Evolutionary conservation across 23 tunicate species (phyloP).

Genomic region (Styela clava): DNA sequence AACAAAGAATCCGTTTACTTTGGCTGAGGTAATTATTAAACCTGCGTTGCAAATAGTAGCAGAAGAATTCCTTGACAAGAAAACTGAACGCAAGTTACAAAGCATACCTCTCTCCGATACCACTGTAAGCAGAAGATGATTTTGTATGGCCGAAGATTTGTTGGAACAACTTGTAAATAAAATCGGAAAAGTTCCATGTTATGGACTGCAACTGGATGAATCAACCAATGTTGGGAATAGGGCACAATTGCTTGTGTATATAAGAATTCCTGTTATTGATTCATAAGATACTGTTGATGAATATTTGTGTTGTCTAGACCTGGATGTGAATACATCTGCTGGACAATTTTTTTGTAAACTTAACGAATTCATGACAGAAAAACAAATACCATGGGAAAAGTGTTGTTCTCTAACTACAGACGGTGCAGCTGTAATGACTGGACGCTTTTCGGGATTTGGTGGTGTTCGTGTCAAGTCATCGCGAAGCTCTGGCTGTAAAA

Average conservation of each 20-base stretch:
- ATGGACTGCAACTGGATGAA: constrained; percentile 56
- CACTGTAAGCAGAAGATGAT: constrained; percentile 40
- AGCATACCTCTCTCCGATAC: constrained; percentile 41
- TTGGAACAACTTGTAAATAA: constrained; percentile 30
- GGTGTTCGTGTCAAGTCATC: constrained; percentile 42
- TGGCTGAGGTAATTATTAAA: constrained; percentile 40
- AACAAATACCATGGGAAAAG: constrained; percentile 38
- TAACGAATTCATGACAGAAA: constrained; percentile 33
- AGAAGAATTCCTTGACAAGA: constrained; percentile 40
- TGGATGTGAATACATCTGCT: constrained; percentile 37
- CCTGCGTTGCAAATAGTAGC: constrained; percentile 43
- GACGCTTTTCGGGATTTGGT: constrained; percentile 42
- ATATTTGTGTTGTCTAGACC: constrained; percentile 50
- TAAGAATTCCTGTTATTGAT: constrained; percentile 44
- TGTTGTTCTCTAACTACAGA: constrained; percentile 39
- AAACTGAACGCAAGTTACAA: constrained; percentile 36
- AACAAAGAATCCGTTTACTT: constrained; percentile 39
- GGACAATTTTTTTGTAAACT: constrained; percentile 37
- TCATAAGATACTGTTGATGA: constrained; percentile 30
- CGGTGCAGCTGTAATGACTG: constrained; percentile 47
- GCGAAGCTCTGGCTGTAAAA: constrained; percentile 50
- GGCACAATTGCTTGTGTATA: constrained; percentile 40
- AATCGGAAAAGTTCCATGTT: constrained; percentile 31
- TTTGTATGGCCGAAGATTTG: constrained; percentile 35
- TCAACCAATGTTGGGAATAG: constrained; percentile 34